These are phyloP conservation scores for Triplophysa bombifrons DNA, from an alignment of 2,797 vertebrate genomes.

Conservation along the genomic window DNA sequence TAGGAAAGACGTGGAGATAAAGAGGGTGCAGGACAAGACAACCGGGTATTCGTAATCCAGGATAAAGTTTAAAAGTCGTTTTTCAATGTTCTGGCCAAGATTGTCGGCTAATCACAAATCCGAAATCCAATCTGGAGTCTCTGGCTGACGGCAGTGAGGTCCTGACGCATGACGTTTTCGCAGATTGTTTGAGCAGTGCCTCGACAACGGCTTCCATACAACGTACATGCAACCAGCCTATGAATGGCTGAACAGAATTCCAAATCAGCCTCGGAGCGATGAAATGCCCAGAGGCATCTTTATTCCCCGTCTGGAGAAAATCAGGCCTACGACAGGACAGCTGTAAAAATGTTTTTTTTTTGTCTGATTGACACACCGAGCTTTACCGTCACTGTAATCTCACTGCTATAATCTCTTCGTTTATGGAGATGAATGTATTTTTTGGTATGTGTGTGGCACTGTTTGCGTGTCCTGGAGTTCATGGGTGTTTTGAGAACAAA, in stretches of 20 bases:
- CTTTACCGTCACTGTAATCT: conserved; percentile 3
- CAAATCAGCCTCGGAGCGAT: conserved; percentile 36
- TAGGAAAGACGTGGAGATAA: not conserved
- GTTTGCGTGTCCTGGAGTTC: conserved; percentile 44
- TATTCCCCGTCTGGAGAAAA: conserved; percentile 14
- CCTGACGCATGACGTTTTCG: conserved; percentile 48
- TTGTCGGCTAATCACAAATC: conserved; percentile 44
- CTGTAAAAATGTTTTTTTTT: not conserved
- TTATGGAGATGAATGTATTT: conserved; percentile 51
- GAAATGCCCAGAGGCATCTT: conserved; percentile 15
- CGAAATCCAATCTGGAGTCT: conserved; percentile 53
- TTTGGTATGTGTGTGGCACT: conserved; percentile 59
- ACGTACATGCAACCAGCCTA: conserved; percentile 34
- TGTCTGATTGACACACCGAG: not conserved
- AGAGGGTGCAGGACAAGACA: not conserved
- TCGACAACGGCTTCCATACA: conserved; percentile 33
- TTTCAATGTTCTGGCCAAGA: conserved; percentile 31
- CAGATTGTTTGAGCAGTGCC: conserved; percentile 52
- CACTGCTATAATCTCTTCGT: conserved; percentile 24
- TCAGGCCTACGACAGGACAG: conserved; percentile 7
- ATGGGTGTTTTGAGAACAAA: conserved; percentile 64
- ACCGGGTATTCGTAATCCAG: conserved; percentile 28
- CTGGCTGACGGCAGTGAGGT: conserved; percentile 37
- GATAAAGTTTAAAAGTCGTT: conserved; percentile 33
- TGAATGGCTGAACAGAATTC: conserved; percentile 45